Conservation (phyloP, 2,797 vertebrate species). For the Calcarius lapponicus region DNA sequence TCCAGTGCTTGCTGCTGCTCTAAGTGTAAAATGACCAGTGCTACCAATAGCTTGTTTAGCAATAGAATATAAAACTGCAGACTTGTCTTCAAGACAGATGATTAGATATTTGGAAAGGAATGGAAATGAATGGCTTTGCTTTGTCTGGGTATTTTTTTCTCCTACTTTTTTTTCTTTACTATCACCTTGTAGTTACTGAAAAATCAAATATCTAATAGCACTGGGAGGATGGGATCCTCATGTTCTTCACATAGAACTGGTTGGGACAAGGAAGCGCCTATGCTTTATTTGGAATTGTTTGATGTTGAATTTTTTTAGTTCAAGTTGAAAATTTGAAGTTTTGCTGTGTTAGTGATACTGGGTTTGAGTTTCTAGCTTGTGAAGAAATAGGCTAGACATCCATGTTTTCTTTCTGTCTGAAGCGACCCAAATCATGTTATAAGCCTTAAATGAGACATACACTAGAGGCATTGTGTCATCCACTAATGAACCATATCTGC, state of each 20-base stretch:
- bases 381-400: not conserved
- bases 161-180: not conserved
- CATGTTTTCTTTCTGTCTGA: not conserved
- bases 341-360: not conserved
- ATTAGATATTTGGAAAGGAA: not conserved
- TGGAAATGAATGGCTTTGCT: not conserved
- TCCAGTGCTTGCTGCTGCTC: not conserved
- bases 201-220: not conserved
- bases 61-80: not conserved
- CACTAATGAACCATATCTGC: not conserved
- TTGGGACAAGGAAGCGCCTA: not conserved
- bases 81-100: not conserved
- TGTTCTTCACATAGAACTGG: not conserved
- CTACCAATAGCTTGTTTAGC: not conserved
- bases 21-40: not conserved
- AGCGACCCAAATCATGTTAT: not conserved
- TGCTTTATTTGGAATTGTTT: not conserved
- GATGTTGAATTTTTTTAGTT: not conserved
- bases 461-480: not conserved
- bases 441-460: not conserved
- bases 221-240: not conserved
- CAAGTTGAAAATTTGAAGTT: not conserved
- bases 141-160: not conserved
- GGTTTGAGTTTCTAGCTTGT: not conserved
- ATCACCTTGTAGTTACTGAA: not conserved